Percentiles rank a stretch among this genome's conserved stretches.
These are phyloP conservation scores for Pseudonaja textilis DNA, from an alignment of 2,113 vertebrate species.

Conservation along the genomic window DNA sequence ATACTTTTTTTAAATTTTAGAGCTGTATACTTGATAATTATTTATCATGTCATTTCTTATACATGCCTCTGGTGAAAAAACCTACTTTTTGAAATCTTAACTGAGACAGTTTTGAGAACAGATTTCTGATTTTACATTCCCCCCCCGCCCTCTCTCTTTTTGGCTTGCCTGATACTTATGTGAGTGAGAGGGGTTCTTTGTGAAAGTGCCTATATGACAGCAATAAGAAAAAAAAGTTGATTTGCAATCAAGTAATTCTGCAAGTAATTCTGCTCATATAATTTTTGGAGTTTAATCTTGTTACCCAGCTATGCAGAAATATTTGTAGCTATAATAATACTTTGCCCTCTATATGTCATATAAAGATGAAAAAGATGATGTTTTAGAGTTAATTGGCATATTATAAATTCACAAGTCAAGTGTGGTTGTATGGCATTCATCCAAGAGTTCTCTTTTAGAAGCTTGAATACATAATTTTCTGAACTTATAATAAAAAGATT, in stretches of 20 bases:
- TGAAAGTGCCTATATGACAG: not conserved
- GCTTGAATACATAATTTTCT: not conserved
- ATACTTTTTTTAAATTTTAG: not conserved
- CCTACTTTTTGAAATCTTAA: not conserved
- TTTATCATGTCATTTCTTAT: not conserved
- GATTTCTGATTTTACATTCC: not conserved
- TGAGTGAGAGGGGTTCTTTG: not conserved
- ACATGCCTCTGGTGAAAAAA: not conserved
- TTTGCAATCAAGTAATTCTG: not conserved
- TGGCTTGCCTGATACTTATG: not conserved
- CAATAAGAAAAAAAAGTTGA: not conserved
- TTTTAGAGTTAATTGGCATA: not conserved
- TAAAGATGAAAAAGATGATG: not conserved
- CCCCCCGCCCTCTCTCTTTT: not conserved
- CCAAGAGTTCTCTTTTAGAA: not conserved
- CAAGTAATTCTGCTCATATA: not conserved
- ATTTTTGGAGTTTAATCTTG: not conserved
- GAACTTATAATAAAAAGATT: not conserved
- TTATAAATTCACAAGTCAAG: not conserved
- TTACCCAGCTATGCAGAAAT: not conserved
- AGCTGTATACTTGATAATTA: not conserved
- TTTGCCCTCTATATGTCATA: not conserved
- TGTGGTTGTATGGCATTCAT: not conserved
- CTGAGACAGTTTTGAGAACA: not conserved
- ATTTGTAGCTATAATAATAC: not conserved